A percentile compares a stretch with the other conserved stretches of the same genome.
Evolutionary conservation across 2,113 vertebrate species (phyloP).

Genomic region (Vulpes ferrilata): DNA sequence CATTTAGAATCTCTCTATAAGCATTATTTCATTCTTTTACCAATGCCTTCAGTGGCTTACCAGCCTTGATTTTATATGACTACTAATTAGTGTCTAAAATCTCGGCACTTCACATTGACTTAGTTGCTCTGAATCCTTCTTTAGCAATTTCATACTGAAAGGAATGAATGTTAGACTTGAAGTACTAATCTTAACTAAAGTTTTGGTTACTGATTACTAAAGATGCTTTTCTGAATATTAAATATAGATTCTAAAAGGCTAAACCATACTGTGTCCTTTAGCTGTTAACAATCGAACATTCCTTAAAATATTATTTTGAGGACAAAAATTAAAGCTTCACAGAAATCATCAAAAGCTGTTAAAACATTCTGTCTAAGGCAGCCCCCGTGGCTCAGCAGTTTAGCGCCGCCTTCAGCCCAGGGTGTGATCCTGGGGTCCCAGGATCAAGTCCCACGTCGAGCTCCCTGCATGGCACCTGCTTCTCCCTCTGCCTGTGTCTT

Average conservation of each 20-base stretch:
- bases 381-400: no score
- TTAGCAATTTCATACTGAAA: conserved; percentile 54
- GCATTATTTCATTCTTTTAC: conserved; percentile 42
- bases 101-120: conserved; percentile 31
- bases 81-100: conserved; percentile 47
- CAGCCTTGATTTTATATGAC: conserved; percentile 45
- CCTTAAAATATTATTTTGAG: conserved; percentile 50
- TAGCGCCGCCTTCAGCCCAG: no score
- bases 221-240: conserved; percentile 46
- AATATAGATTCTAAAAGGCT: conserved; percentile 5
- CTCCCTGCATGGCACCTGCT: no score
- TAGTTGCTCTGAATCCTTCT: conserved; percentile 32
- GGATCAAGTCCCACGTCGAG: no score
- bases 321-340: conserved; percentile 22
- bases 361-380: not conserved
- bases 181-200: conserved; percentile 42
- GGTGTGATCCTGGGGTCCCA: no score
- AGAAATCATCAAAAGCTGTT: conserved; percentile 18
- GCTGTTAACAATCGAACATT: not conserved
- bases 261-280: not conserved
- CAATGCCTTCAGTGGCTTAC: not conserved
- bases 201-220: conserved; percentile 51
- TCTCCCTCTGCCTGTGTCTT: no score
- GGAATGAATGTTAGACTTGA: conserved; percentile 3
- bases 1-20: conserved; percentile 56